phyloP scores from a whole-genome alignment of 2,888 invertebrate species.

The Netelia virgata region DNA sequence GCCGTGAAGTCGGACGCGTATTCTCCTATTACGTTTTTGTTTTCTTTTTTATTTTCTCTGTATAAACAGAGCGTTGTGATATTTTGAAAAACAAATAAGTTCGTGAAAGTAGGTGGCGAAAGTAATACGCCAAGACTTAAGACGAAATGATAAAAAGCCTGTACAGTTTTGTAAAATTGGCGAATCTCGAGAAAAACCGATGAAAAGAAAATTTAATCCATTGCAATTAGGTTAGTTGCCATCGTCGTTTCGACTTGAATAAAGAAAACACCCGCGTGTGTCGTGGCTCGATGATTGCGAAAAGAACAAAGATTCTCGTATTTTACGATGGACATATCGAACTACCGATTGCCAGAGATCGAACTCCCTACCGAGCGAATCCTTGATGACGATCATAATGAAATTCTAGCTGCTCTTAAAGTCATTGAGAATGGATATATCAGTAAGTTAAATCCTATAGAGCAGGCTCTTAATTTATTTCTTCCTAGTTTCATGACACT shows the following conservation, averaged over 20 bases:
- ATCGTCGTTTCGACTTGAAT: neutral
- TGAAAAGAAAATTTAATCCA: neutral
- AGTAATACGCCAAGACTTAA: neutral
- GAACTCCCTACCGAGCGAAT: slow-evolving; percentile 50
- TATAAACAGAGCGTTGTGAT: slow-evolving; percentile 1
- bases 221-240: slow-evolving; percentile 38
- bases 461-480: neutral
- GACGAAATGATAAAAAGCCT: slow-evolving; percentile 17
- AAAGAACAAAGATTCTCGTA: neutral
- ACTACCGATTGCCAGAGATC: slow-evolving; percentile 42
- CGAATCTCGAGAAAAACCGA: neutral
- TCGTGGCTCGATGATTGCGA: slow-evolving; percentile 22
- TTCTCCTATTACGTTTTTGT: slow-evolving; percentile 23
- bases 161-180: slow-evolving; percentile 38
- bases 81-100: slow-evolving; percentile 6
- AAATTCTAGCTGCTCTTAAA: slow-evolving; percentile 44
- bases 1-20: slow-evolving; percentile 41
- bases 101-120: neutral
- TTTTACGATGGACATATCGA: slow-evolving; percentile 34
- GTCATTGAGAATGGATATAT: slow-evolving; percentile 41
- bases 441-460: slow-evolving; percentile 35
- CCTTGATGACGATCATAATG: slow-evolving; percentile 46
- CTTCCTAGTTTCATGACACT: neutral
- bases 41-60: slow-evolving; percentile 6
- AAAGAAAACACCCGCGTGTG: neutral